phyloP scores from a whole-genome alignment of 2,888 invertebrate species.

The Pilophorus perplexus region DNA sequence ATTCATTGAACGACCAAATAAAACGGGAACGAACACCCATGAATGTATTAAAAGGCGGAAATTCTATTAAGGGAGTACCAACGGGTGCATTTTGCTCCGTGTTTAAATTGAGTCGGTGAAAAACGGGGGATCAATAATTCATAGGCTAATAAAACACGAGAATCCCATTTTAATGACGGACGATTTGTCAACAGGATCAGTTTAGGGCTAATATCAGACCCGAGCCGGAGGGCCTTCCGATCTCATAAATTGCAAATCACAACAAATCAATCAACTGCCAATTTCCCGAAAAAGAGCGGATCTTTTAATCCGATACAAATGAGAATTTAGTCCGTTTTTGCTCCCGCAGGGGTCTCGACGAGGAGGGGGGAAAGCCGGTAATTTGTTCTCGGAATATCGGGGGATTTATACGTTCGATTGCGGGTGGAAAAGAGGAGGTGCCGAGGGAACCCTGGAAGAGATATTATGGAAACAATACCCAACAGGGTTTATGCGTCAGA shows the following conservation, averaged over 20 bases:
- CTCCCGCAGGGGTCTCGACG: neutral
- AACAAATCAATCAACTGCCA: constrained; percentile 19
- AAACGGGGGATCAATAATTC: too few relatives aligned
- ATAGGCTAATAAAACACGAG: too few relatives aligned
- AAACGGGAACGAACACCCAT: too few relatives aligned
- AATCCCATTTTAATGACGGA: too few relatives aligned
- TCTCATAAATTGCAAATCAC: constrained; percentile 22
- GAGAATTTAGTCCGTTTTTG: constrained; percentile 17
- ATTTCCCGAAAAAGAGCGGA: neutral
- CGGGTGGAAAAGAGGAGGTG: neutral
- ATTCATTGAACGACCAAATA: too few relatives aligned
- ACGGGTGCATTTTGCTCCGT: too few relatives aligned
- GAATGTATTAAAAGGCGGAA: too few relatives aligned
- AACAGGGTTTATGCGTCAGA: constrained; percentile 19
- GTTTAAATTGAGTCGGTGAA: too few relatives aligned
- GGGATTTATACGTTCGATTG: constrained; percentile 19
- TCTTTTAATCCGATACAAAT: constrained; percentile 30
- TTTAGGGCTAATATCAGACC: too few relatives aligned
- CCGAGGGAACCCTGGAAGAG: neutral
- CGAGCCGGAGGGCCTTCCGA: too few relatives aligned
- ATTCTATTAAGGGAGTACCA: too few relatives aligned
- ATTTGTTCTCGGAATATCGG: constrained; percentile 26
- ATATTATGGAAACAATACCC: constrained; percentile 16
- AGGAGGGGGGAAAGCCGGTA: neutral
- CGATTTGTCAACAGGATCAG: too few relatives aligned